Evolutionary conservation across 1,140 invertebrate genomes (phyloP), one percentile per base, ranked within the genome.

Genomic region (Adelges cooleyi): DNA sequence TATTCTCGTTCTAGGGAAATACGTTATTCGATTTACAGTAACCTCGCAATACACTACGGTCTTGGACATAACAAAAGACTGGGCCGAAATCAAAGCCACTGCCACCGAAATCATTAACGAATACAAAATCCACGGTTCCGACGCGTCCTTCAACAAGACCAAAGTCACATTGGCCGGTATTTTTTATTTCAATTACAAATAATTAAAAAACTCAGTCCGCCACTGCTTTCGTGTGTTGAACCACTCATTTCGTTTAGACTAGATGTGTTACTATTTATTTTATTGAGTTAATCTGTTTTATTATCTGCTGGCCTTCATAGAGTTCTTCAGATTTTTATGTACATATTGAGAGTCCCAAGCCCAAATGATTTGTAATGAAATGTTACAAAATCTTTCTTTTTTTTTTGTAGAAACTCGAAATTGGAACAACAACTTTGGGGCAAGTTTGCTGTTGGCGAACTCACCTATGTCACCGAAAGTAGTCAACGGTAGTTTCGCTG

Each of bases 391-490:
- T n/a, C 29, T 17, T 49, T 50, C 36, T 22, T 15, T 51, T 62
- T 56, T 48, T 51, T 44, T 71, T 70, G 18, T 74, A 86, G 90
- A 92, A 73, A 90, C 87, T 5, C 84, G 86, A 66, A 84, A 87
- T 71, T 80, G 82, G 67, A 89, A 86, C 71, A 86, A 88, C 67
- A 84, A 90, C 50, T 97, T 95, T 72, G 93, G 94, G 10, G 93
- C 94, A 15, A 96, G 92, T 74, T 79, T 94, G 2, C 78, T 98
- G 17, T 76, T 98, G 23, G 86, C 95, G 10, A 96, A 97, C 75
- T 91, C 90, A 22, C 94, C 94, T 1, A 92, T 95, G 85, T 95
- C 92, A 23, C 94, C 95, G 0, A 97, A 97, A 78, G 89, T 98
- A 18, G 90, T 97, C 8, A 96, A 97, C 71, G 95, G 92, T 1